Percentiles rank a stretch among this genome's conserved stretches.
phyloP scores from a whole-genome alignment of 2,888 invertebrate genomes.

The Deroplatys truncata region DNA sequence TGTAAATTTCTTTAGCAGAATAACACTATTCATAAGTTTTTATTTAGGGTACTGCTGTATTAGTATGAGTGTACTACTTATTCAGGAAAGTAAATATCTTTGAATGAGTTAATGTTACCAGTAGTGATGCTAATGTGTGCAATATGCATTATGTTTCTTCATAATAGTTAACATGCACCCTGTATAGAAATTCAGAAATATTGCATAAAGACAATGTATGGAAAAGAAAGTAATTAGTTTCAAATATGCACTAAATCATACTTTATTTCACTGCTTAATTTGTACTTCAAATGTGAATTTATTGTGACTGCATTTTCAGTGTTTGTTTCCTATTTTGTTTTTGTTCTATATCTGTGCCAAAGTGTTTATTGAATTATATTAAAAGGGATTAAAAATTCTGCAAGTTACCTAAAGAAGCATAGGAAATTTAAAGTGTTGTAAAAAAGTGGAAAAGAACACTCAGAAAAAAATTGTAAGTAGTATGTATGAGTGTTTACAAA shows the following conservation, averaged over 20 bases:
- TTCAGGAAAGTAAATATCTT: background rate
- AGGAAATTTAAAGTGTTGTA: background rate
- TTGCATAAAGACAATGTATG: background rate
- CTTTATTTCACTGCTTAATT: too few species aligned
- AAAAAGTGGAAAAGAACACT: background rate
- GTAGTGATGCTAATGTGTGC: background rate
- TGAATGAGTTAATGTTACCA: background rate
- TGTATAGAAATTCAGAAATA: background rate
- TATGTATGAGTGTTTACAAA: background rate
- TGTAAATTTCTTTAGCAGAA: background rate
- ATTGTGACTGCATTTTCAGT: too few species aligned
- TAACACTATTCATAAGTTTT: background rate
- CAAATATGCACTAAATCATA: too few species aligned
- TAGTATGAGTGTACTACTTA: background rate
- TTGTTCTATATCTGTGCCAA: background rate
- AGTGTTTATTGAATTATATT: background rate
- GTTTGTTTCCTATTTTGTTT: background rate
- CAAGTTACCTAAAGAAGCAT: background rate
- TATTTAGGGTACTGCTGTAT: background rate
- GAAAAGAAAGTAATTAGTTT: background rate
- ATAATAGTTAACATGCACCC: background rate
- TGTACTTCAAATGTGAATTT: too few species aligned
- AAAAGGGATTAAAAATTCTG: background rate
- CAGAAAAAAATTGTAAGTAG: background rate
- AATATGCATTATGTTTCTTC: background rate